A percentile compares a stretch with the other conserved stretches of the same genome.
These are phyloP conservation scores for Stramonita haemastoma DNA, from an alignment of 2,888 invertebrate genomes.

Conservation along the genomic window DNA sequence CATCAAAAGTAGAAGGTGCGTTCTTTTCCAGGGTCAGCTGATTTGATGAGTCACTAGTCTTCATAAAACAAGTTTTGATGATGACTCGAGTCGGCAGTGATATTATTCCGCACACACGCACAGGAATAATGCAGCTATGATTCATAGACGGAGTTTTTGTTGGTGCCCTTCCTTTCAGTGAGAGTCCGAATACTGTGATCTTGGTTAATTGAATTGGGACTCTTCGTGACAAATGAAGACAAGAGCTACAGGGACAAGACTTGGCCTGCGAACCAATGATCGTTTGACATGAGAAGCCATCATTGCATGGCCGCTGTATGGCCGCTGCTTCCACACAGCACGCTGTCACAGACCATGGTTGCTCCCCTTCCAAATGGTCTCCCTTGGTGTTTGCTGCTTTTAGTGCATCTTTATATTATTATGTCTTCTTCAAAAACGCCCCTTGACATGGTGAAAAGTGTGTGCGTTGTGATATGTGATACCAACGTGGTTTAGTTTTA, in stretches of 20 bases:
- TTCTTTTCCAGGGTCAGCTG: too few species aligned
- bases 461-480: too few species aligned
- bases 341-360: too few species aligned
- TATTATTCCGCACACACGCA: neutral
- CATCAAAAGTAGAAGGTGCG: too few species aligned
- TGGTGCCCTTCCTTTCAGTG: neutral
- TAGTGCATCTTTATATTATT: too few species aligned
- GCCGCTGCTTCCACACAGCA: too few species aligned
- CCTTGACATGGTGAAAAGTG: too few species aligned
- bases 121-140: neutral
- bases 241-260: neutral
- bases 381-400: too few species aligned
- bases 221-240: neutral
- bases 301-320: neutral
- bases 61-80: neutral
- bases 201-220: neutral
- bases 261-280: conserved; percentile 12
- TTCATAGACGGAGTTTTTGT: neutral
- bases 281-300: conserved; percentile 17
- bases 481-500: too few species aligned
- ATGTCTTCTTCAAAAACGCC: too few species aligned
- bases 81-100: neutral
- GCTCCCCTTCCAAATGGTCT: too few species aligned
- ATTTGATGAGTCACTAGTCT: too few species aligned
- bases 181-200: neutral